phyloP scores from a whole-genome alignment of 2,797 vertebrate genomes.

The Sylvilagus floridanus region DNA sequence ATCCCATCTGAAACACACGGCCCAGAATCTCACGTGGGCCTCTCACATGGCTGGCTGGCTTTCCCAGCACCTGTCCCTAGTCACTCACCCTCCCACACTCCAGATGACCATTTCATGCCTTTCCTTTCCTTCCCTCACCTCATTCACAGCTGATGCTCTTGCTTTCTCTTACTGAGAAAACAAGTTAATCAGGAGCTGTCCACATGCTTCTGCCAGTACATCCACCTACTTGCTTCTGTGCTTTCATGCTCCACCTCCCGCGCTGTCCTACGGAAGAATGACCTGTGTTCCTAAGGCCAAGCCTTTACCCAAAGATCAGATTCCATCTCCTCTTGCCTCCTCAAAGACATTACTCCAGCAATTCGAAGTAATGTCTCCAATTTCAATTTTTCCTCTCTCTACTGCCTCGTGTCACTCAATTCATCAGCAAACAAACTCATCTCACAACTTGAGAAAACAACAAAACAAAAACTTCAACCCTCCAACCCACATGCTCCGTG shows the following conservation, averaged over 20 bases:
- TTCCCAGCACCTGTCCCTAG: not conserved
- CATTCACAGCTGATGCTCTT: not conserved
- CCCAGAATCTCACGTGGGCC: not conserved
- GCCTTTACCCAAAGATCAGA: not conserved
- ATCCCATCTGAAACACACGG: not conserved
- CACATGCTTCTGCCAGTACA: not conserved
- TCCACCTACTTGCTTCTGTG: not conserved
- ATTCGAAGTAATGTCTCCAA: not conserved
- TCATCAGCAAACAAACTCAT: not conserved
- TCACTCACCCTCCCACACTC: not conserved
- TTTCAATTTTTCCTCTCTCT: not conserved
- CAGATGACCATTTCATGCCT: not conserved
- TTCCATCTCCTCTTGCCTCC: not conserved
- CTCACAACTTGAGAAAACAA: not conserved
- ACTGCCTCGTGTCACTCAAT: not conserved
- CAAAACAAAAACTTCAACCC: not conserved
- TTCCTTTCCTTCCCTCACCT: not conserved
- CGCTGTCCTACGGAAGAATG: not conserved
- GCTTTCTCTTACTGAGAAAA: slow-evolving; percentile 2
- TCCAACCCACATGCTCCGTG: not conserved
- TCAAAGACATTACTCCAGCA: not conserved
- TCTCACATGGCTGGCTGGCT: not conserved
- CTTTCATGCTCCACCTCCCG: not conserved
- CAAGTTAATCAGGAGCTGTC: not conserved
- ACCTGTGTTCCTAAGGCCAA: not conserved